Percentiles rank a stretch among this genome's conserved stretches.
Evolutionary conservation across 2,113 vertebrate species (phyloP).

Genomic region (Macrotis lagotis): DNA sequence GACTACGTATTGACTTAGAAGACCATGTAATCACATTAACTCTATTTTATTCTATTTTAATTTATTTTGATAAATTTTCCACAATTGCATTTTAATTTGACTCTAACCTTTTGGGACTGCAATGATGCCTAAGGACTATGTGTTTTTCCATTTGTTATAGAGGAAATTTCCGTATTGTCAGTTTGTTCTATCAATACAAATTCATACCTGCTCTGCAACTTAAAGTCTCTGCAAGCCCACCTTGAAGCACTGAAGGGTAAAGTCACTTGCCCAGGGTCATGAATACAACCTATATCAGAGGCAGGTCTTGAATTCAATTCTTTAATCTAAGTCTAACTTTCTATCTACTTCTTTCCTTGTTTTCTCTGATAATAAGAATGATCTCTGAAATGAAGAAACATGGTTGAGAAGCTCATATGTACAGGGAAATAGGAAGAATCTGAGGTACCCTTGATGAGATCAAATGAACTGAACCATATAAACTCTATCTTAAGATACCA

Average conservation of each 20-base stretch:
- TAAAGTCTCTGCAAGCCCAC: background rate
- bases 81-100: background rate
- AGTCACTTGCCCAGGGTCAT: background rate
- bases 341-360: background rate
- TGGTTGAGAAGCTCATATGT: background rate
- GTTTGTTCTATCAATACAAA: background rate
- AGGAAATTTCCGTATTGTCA: no score
- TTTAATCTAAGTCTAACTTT: background rate
- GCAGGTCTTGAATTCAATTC: background rate
- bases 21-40: background rate
- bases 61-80: background rate
- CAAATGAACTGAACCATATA: background rate
- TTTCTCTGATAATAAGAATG: background rate
- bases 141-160: background rate
- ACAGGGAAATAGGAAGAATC: background rate
- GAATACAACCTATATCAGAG: background rate
- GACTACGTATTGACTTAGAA: background rate
- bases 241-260: background rate
- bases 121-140: background rate
- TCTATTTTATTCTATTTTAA: background rate
- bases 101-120: background rate
- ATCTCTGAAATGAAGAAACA: background rate
- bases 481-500: background rate
- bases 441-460: background rate
- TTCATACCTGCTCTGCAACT: background rate